Evolutionary conservation across 1,140 invertebrate species (phyloP), one percentile per base, ranked within the genome.

Genomic region (Polyergus mexicanus): DNA sequence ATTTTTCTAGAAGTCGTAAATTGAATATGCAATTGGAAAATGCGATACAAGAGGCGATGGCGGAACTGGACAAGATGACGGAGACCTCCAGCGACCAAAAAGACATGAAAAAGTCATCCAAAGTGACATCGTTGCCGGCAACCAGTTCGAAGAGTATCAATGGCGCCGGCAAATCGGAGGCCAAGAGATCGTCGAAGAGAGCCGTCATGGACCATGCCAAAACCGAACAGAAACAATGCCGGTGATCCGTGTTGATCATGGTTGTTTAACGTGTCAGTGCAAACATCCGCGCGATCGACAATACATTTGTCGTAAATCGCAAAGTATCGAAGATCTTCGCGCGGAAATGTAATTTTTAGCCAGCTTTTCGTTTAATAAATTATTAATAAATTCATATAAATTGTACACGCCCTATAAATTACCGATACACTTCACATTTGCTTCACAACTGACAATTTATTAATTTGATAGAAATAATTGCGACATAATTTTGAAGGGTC

Each of bases 41-140:
- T 92, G 98, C 98, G 63, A 98, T 98, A 92, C 98, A 98, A 95
- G 98, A 98, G 95, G 98, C 98, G 69, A 98, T 98, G 98, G 96
- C 96, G 80, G 98, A 98, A 93, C 94, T 98, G 86, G 93, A 93
- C 89, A 93, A 92, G 62, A 90, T 92, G 22, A 89, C 88, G 38
- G 90, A 93, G 58, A 63, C 84, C 13, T 81, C 78, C 28, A 92
- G 90, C 44, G 71, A 87, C 3, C 74, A 88, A 47, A 93, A 90
- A 56, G 38, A 75, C 13, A 41, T 25, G 0, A 56, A 87, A 60
- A 90, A 71, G 51, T 81, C 87, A 19, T 35, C 84, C 35, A 88
- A 75, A 19, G 58, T 71, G 72, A 69, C 80, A 1, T 56, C 78
- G 35, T 16, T 65, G 38, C 71, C 86, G 19, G 84, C 86, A 25